Percentiles rank a stretch among this genome's conserved stretches.
Evolutionary conservation across 2,113 vertebrate species (phyloP).

Genomic region (Terrapene triunguis): DNA sequence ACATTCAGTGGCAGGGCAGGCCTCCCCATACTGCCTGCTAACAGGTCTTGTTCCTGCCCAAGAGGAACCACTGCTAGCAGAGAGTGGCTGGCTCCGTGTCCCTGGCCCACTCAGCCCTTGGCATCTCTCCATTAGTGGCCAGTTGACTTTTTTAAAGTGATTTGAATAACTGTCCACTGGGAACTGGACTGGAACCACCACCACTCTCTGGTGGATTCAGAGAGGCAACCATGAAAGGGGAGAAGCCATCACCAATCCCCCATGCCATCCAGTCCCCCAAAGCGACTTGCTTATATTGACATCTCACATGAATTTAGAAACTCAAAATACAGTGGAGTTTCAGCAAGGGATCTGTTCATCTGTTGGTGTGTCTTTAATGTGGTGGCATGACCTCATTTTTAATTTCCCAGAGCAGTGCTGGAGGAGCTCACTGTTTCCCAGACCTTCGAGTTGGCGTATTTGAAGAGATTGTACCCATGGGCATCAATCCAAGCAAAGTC

Average conservation of each 20-base stretch:
- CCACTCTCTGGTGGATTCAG: background rate
- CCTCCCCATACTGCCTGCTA: rapidly evolving
- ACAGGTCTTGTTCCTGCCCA: background rate
- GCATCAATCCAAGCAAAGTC: constrained; percentile 88
- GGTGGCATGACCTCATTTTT: constrained; percentile 41
- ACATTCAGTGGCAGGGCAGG: background rate
- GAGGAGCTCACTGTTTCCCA: constrained; percentile 91
- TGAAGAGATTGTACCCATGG: constrained; percentile 97
- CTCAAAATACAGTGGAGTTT: background rate
- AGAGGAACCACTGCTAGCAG: background rate
- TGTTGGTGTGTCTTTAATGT: background rate
- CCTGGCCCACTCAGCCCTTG: background rate
- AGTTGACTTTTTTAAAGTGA: background rate
- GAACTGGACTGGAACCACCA: rapidly evolving
- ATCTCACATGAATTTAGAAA: background rate
- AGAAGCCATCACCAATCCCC: background rate
- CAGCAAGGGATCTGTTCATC: background rate
- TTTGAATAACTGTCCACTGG: background rate
- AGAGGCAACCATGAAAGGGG: background rate
- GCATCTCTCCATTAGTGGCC: background rate
- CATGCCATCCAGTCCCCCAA: background rate
- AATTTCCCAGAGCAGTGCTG: constrained; percentile 87
- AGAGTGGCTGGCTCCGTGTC: background rate
- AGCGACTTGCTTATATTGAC: background rate
- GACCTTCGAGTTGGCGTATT: constrained; percentile 91